Evolutionary conservation across 2,113 vertebrate genomes (phyloP), one percentile per base, ranked within the genome.

Genomic region (Steatornis caripensis): DNA sequence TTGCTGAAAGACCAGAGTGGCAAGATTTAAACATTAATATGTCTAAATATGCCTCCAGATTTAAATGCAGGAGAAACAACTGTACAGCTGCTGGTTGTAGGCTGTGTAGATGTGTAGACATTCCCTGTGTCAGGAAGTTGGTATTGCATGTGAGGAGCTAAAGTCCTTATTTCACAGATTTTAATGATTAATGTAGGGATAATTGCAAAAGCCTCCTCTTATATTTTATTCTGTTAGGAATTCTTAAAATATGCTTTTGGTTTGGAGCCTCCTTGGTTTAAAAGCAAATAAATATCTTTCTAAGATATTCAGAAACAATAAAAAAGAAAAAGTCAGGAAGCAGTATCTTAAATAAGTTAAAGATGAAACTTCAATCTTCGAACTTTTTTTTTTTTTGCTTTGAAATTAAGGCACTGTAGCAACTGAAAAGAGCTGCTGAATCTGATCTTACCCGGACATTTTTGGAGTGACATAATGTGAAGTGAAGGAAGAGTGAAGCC

Each of bases 101-200:
- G 37, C 27, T 39, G 24, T 3, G 16, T 41, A 46, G 36, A 20
- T 2, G 0, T 10, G 18, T 27, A n/a, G n/a, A n/a, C n/a, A 20
- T 87, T 76, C 22, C 26, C 11, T 43, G 20, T 49, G 17, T 39
- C 41, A 57, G 41, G 16, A 83, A 87, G 36, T 48, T 48, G 18
- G 15, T 51, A 20, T 23, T 49, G 36, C 20, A 4, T 37, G n/a
- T 64, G 58, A 86, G 20, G 65, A 66, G 45, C 69, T 70, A 20
- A 65, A 34, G 9, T 54, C 62, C 41, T 20, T 51, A 46, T 70
- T 70, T 70, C 32, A 74, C 9, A 34, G 9, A 54, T 70, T 60
- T 84, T 54, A 26, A 16, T 54, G 23, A 37, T 81, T 65, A n/a
- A 34, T 66, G 54, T 76, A 5, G 32, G 64, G 53, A 19, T 71